Conservation (phyloP, 2,888 invertebrate species). For the Rhaphigaster nebulosa region DNA sequence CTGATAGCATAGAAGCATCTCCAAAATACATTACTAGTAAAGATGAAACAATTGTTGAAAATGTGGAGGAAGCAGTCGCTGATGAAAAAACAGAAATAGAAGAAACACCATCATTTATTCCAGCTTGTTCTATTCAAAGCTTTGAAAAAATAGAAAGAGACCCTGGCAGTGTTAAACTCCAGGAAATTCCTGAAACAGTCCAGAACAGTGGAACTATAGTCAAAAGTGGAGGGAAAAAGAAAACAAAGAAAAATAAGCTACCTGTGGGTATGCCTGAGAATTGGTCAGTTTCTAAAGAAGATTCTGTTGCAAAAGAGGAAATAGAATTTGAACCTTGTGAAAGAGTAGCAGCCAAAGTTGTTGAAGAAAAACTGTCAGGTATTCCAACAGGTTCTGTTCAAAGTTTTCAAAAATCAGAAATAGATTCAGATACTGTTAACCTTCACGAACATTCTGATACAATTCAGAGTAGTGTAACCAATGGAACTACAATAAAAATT, state of each 20-base stretch:
- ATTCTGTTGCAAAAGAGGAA: background rate
- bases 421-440: background rate
- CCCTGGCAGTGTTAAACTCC: background rate
- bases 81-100: background rate
- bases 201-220: background rate
- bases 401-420: background rate
- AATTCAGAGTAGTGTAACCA: background rate
- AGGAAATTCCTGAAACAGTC: background rate
- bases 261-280: background rate
- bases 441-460: background rate
- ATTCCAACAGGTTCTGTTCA: background rate
- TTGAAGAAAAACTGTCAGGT: background rate
- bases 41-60: background rate
- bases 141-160: background rate
- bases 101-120: background rate
- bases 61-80: background rate
- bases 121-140: background rate
- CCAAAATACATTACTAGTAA: background rate
- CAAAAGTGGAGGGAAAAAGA: background rate
- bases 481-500: background rate
- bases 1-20: background rate
- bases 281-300: background rate
- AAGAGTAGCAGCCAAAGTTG: background rate
- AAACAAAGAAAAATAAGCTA: background rate
- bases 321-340: background rate